Percentiles rank a stretch among this genome's conserved stretches.
Conservation (phyloP, 1,140 invertebrate species). For the Saxidomus purpurata region DNA sequence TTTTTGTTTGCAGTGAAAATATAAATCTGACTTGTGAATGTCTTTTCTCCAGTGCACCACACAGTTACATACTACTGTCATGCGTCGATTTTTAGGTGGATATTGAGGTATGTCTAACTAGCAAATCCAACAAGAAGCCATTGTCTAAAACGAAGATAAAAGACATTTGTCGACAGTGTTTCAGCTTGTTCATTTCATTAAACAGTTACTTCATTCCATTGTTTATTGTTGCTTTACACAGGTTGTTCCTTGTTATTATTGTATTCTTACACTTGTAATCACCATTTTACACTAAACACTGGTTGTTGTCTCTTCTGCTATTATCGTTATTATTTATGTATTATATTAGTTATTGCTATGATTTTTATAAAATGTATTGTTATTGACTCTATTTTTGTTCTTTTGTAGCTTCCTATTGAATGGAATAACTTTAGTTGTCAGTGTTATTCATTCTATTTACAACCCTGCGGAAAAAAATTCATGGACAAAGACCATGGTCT, state of each 20-base stretch:
- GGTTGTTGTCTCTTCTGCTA: too few relatives aligned
- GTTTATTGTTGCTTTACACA: background rate
- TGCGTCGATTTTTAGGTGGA: background rate
- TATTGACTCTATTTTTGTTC: too few relatives aligned
- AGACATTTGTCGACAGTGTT: background rate
- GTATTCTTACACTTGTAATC: background rate
- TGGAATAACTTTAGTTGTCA: too few relatives aligned
- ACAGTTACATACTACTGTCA: background rate
- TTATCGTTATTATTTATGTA: too few relatives aligned
- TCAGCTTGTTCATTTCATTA: too few relatives aligned
- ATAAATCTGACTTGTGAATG: background rate
- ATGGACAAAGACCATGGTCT: too few relatives aligned
- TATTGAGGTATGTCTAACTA: background rate
- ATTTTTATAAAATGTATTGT: too few relatives aligned
- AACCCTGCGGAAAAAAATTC: too few relatives aligned
- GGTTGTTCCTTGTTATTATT: background rate
- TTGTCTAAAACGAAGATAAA: background rate
- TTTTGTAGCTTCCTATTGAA: too few relatives aligned
- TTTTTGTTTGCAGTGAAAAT: background rate
- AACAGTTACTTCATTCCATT: too few relatives aligned
- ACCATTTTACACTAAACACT: background rate
- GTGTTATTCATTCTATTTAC: too few relatives aligned
- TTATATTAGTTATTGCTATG: too few relatives aligned
- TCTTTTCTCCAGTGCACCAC: background rate
- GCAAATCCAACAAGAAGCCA: background rate